Base-by-base conservation (phyloP, 2,888 invertebrate species). In the Anoncus sp. region DNA sequence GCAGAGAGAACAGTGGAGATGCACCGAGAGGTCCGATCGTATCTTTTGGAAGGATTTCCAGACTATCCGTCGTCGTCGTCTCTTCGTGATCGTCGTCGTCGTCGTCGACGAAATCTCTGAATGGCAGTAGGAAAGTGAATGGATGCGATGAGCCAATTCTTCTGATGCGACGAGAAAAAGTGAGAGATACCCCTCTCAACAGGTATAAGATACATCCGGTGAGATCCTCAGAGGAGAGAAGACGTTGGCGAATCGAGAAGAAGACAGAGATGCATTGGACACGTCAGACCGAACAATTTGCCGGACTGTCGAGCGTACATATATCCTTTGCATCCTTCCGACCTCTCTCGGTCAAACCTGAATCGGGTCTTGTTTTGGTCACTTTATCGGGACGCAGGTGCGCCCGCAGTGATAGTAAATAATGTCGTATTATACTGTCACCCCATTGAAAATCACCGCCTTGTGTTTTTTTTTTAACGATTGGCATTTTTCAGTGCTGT, bases 91-190 rank as follows among this genome's bases (percentile, higher is more conserved):
- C 80, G n/a, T n/a, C n/a, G n/a, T n/a, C n/a, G n/a, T n/a, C n/a
- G n/a, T n/a, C n/a, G 75, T 57, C 51, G 49, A 71, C 22, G 57
- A 78, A 81, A 80, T 85, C 82, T 82, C 82, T 88, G 87, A 87
- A 87, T 87, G 87, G 85, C 84, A 82, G 67, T 71, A 80, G 82
- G 79, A 85, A 86, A 86, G 85, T 85, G 86, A 87, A 87, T 87
- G 86, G 84, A 77, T 79, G 72, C n/a, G 77, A 16, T 63, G 66
- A 66, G 67, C 51, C 49, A 31, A 45, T 20, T 49, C 47, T 38
- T 31, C 35, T n/a, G 20, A 18, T 24, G 20, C 16, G 49, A 67
- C 24, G 67, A 70, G 65, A 73, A 79, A 80, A 80, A 77, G 67
- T 16, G 45, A 27, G 66, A 16, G 67, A 79, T 63, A 67, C 35